Evolutionary conservation across 2,888 invertebrate species (phyloP).

Genomic region (Brachycybe producta): DNA sequence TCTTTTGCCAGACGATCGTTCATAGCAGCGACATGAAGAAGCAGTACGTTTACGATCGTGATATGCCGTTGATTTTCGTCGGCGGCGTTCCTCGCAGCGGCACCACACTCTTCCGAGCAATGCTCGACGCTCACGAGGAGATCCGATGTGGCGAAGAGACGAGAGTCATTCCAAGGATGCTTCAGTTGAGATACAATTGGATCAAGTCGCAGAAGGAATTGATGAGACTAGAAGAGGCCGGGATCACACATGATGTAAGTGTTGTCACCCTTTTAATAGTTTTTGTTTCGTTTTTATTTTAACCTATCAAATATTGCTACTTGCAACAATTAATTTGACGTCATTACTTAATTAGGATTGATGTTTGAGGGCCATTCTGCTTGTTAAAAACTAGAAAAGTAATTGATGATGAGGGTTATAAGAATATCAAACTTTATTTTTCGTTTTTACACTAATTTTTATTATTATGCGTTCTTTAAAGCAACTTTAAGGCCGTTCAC

Average conservation of each 20-base stretch:
- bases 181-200: slow-evolving; percentile 94
- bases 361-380: too few species aligned
- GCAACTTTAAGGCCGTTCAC: too few species aligned
- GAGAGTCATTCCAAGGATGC: slow-evolving; percentile 86
- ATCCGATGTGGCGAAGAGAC: slow-evolving; percentile 96
- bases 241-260: slow-evolving; percentile 67
- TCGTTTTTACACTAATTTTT: too few species aligned
- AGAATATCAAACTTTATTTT: too few species aligned
- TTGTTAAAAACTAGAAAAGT: too few species aligned
- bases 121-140: slow-evolving; percentile 95
- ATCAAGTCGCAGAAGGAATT: slow-evolving; percentile 84
- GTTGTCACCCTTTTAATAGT: too few species aligned
- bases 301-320: too few species aligned
- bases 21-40: slow-evolving; percentile 21
- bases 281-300: not conserved
- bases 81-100: slow-evolving; percentile 96
- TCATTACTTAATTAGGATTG: too few species aligned
- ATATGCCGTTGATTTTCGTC: slow-evolving; percentile 90
- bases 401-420: too few species aligned
- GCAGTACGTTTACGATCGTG: slow-evolving; percentile 50
- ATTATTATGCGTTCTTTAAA: too few species aligned
- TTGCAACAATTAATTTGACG: too few species aligned
- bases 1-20: slow-evolving; percentile 19
- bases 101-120: slow-evolving; percentile 91
- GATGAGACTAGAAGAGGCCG: slow-evolving; percentile 80